Evolutionary conservation across 2,797 vertebrate species (phyloP), one percentile per base, ranked within the genome.

Genomic region (Phoeniculus purpureus): DNA sequence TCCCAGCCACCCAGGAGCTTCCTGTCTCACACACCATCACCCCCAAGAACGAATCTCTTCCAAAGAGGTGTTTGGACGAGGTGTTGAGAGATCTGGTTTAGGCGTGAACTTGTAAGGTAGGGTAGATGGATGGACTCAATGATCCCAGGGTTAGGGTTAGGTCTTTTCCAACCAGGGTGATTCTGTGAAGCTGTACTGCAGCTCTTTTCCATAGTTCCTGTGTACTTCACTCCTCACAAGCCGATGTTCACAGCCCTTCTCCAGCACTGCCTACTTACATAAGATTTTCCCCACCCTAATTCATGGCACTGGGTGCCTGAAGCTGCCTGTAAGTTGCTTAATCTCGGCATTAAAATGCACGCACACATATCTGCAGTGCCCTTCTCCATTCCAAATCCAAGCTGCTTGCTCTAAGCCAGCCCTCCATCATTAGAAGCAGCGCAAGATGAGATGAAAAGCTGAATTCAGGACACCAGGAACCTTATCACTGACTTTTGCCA

Each of bases 301-400:
- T 96, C 92, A 89, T 55, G 79, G 88, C 79, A 55, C 85, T 77
- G 31, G 37, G 51, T 74, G 76, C 70, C 68, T 89, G 68, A 87
- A 74, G 18, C 76, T 9, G 40, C 27, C 58, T 82, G 22, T 32
- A 83, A 93, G 43, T 94, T 92, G 85, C 25, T 87, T 92, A 90
- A 68, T 91, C 58, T 92, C 55, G 85, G 88, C 78, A 76, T 90
- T 90, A 34, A 85, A 72, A 67, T 40, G 11, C 67, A 27, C 84
- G 65, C 12, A 13, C 18, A 23, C 19, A 12, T 43, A 15, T 67
- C 23, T 87, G 70, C 61, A 85, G 75, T 80, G 89, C 75, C 32
- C 82, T 80, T 91, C 71, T 82, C 66, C 73, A 75, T 70, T 88
- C 40, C 64, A 95, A 96, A 93, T 91, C 86, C 50, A 90, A 92